phyloP scores from a whole-genome alignment of 37 sponge, comb jelly and placozoan species.

The Petrosia ficiformis region DNA sequence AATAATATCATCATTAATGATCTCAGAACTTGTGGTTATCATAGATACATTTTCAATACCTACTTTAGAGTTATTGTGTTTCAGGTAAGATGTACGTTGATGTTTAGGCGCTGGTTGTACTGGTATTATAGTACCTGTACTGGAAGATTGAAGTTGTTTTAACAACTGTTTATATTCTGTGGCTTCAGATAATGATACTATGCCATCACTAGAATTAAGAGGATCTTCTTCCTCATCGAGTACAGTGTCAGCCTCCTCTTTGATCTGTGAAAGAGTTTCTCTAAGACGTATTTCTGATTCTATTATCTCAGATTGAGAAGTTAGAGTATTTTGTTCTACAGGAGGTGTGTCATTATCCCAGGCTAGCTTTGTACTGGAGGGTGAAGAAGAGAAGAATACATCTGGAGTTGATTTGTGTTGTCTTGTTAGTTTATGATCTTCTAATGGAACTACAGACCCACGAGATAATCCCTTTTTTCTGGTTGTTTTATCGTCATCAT shows the following conservation, averaged over 20 bases:
- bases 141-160: not conserved
- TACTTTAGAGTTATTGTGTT: slow-evolving; percentile 23
- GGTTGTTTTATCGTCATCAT: not conserved
- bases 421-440: not conserved
- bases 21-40: not conserved
- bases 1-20: no score
- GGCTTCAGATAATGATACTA: not conserved
- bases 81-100: not conserved
- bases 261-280: not conserved
- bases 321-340: not conserved
- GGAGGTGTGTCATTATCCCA: not conserved
- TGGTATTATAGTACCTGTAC: slow-evolving; percentile 11
- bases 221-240: not conserved
- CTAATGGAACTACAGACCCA: not conserved
- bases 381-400: not conserved
- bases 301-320: not conserved
- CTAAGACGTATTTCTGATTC: not conserved
- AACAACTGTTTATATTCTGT: not conserved
- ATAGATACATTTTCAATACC: not conserved
- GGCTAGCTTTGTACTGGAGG: not conserved
- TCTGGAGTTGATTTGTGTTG: not conserved
- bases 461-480: not conserved
- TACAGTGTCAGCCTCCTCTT: no score
- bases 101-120: slow-evolving; percentile 44
- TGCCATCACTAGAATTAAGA: not conserved